Evolutionary conservation across 2,888 invertebrate genomes (phyloP).

Genomic region (Torymus texanus): DNA sequence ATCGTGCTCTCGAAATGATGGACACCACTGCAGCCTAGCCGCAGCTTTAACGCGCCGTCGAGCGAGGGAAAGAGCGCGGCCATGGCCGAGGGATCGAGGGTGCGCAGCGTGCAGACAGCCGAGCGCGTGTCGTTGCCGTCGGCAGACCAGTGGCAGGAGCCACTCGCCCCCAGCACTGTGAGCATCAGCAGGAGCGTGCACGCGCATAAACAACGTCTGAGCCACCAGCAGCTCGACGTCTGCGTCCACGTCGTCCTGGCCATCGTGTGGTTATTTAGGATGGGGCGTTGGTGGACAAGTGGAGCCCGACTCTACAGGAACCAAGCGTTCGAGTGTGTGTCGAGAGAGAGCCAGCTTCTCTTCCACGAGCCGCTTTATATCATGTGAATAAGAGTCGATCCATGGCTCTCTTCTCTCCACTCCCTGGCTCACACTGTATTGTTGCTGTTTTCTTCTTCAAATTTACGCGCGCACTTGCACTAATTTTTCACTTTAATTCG

Average conservation of each 20-base stretch:
- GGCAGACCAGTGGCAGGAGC: constrained; percentile 76
- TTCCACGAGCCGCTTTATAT: constrained; percentile 25
- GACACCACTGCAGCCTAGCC: constrained; percentile 86
- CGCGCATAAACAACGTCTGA: no score
- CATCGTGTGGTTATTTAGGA: constrained; percentile 40
- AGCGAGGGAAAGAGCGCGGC: constrained; percentile 77
- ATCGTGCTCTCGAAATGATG: constrained; percentile 87
- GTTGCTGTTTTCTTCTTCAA: not conserved
- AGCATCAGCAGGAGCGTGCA: constrained; percentile 37
- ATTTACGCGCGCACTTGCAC: not conserved
- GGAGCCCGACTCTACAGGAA: not conserved
- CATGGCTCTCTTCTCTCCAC: constrained; percentile 42
- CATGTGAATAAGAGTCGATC: constrained; percentile 46
- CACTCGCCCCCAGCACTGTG: constrained; percentile 71
- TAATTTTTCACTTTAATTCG: not conserved
- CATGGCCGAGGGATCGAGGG: constrained; percentile 75
- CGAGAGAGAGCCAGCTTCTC: constrained; percentile 35
- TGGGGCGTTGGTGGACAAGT: not conserved
- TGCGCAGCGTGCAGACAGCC: constrained; percentile 77
- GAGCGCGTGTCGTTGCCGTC: constrained; percentile 78
- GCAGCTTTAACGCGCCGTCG: constrained; percentile 84
- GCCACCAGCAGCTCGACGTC: constrained; percentile 46
- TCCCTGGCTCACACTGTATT: constrained; percentile 25
- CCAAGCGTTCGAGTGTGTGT: not conserved
- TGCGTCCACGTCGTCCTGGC: constrained; percentile 57